Conservation (phyloP, 2,113 vertebrate genomes). For the Tachysurus vachellii region DNA sequence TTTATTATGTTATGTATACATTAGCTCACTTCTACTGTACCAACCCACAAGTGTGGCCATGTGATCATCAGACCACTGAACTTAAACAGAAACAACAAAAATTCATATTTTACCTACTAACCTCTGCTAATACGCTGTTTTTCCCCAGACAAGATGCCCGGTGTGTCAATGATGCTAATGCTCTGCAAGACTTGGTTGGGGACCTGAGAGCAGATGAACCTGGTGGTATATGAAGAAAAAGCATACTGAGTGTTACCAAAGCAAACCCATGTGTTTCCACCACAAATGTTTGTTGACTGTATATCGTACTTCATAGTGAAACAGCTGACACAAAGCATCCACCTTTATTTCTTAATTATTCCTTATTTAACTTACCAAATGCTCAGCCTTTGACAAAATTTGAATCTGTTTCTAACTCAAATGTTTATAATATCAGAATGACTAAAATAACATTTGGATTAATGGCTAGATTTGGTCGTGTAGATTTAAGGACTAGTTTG, state of each 20-base stretch:
- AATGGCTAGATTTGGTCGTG: not conserved
- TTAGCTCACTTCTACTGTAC: not conserved
- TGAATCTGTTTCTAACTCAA: not conserved
- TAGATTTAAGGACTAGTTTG: not conserved
- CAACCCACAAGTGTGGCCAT: not conserved
- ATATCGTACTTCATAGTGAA: not conserved
- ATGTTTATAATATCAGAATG: not conserved
- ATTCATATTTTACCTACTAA: slow-evolving; percentile 59
- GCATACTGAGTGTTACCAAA: slow-evolving; percentile 16
- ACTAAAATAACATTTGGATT: not conserved
- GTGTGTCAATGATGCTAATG: slow-evolving; percentile 96
- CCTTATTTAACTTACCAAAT: not conserved
- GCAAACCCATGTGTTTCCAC: slow-evolving; percentile 25
- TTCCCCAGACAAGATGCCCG: slow-evolving; percentile 95
- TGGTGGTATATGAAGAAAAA: slow-evolving; percentile 57
- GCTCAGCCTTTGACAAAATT: not conserved
- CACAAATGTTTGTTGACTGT: slow-evolving; percentile 4
- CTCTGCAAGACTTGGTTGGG: slow-evolving; percentile 95
- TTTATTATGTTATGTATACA: not conserved
- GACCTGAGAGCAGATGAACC: slow-evolving; percentile 96
- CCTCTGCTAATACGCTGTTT: slow-evolving; percentile 96
- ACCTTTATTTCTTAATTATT: not conserved
- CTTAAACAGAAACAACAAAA: not conserved
- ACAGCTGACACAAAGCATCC: not conserved
- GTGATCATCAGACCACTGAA: not conserved